phyloP scores from a whole-genome alignment of 2,113 vertebrate genomes.

The Ictalurus punctatus region DNA sequence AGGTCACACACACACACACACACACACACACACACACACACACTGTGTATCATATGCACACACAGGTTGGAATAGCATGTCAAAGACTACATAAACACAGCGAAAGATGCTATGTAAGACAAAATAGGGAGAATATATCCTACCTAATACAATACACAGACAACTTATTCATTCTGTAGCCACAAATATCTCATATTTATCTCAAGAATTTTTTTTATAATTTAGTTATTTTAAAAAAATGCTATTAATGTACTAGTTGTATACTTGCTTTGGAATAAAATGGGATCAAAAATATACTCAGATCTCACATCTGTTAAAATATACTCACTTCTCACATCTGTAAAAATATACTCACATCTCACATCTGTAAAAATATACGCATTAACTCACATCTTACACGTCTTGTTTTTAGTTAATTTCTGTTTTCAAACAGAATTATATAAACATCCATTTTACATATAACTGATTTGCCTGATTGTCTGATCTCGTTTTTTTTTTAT shows the following conservation, averaged over 20 bases:
- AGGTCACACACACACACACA: conserved; percentile 71
- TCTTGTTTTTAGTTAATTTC: neutral
- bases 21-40: neutral
- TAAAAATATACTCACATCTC: neutral
- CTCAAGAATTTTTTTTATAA: neutral
- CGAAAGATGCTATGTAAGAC: neutral
- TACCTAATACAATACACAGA: neutral
- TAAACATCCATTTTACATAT: too few relatives aligned
- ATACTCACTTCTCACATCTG: neutral
- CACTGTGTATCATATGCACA: neutral
- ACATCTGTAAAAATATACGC: neutral
- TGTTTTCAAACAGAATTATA: neutral
- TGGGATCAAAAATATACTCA: too few relatives aligned
- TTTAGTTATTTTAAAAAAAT: neutral
- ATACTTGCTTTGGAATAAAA: neutral
- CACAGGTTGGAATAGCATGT: neutral
- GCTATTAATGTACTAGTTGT: neutral
- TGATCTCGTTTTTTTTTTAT: neutral
- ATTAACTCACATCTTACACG: neutral
- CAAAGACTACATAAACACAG: neutral
- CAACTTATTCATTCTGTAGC: neutral
- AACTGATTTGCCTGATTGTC: too few relatives aligned
- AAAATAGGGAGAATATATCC: neutral
- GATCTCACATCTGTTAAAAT: too few relatives aligned
- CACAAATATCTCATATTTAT: neutral